These are phyloP conservation scores for Drosophila busckii DNA, from an alignment of 1,140 invertebrate species.

Conservation along the genomic window DNA sequence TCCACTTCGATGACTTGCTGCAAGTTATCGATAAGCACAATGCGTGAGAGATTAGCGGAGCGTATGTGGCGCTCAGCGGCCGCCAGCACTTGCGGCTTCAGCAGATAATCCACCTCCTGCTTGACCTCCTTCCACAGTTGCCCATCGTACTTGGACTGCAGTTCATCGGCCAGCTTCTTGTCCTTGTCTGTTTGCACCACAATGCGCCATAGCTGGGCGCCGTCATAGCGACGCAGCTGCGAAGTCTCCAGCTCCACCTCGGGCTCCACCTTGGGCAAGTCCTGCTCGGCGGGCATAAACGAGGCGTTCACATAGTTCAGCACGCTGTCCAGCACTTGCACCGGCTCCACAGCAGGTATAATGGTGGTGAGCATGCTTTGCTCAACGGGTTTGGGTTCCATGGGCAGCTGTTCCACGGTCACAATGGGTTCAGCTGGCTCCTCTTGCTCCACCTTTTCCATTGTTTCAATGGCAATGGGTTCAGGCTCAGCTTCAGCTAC, in stretches of 20 bases:
- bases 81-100: constrained; percentile 81
- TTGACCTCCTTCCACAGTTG: constrained; percentile 85
- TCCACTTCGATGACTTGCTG: constrained; percentile 88
- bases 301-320: constrained; percentile 76
- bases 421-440: constrained; percentile 34
- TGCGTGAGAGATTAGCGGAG: constrained; percentile 82
- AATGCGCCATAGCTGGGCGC: constrained; percentile 82
- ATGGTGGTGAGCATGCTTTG: too few species aligned
- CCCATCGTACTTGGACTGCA: constrained; percentile 80
- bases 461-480: not conserved
- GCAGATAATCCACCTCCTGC: constrained; percentile 83
- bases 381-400: not conserved
- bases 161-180: constrained; percentile 64
- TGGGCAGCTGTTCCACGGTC: constrained; percentile 34
- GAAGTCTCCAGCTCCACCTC: constrained; percentile 27
- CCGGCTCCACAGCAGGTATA: too few species aligned
- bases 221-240: constrained; percentile 79
- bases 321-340: constrained; percentile 58
- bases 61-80: constrained; percentile 81
- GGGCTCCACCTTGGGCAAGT: constrained; percentile 13
- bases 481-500: not conserved
- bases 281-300: constrained; percentile 45
- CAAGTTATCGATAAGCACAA: constrained; percentile 86
- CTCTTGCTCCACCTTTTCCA: not conserved
- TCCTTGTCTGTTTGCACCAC: constrained; percentile 78